These are phyloP conservation scores for Triplophysa bombifrons DNA, from an alignment of 2,797 vertebrate species.

Conservation along the genomic window DNA sequence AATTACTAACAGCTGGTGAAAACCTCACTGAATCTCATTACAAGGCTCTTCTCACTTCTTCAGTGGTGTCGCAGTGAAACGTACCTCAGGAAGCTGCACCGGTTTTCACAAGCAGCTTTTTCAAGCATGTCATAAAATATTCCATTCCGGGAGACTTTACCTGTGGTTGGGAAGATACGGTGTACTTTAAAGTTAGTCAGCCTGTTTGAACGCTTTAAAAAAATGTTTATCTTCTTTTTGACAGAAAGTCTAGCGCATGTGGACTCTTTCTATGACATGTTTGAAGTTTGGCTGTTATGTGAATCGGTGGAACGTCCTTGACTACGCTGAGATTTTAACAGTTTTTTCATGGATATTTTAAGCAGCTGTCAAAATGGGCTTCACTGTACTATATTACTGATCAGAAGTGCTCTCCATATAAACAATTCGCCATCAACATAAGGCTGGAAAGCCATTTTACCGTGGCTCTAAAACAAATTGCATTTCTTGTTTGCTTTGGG, in stretches of 20 bases:
- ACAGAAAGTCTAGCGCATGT: slow-evolving; percentile 22
- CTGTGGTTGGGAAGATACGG: slow-evolving; percentile 14
- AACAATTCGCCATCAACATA: slow-evolving; percentile 37
- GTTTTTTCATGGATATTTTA: slow-evolving; percentile 41
- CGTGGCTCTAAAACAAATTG: slow-evolving; percentile 23
- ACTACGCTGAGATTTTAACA: slow-evolving; percentile 29
- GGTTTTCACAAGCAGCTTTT: slow-evolving; percentile 26
- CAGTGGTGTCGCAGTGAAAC: slow-evolving; percentile 19
- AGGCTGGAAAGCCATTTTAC: slow-evolving; percentile 24
- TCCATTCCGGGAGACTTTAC: slow-evolving; percentile 32
- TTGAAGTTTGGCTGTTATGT: slow-evolving; percentile 46
- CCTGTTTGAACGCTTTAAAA: neutral
- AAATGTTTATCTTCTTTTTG: slow-evolving; percentile 7
- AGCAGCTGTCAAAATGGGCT: slow-evolving; percentile 36
- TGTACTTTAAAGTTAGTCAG: neutral
- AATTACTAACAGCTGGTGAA: slow-evolving; percentile 50
- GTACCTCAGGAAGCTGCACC: slow-evolving; percentile 20
- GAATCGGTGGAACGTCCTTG: slow-evolving; percentile 45
- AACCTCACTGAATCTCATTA: slow-evolving; percentile 51
- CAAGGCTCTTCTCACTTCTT: slow-evolving; percentile 34
- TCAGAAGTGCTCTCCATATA: slow-evolving; percentile 31
- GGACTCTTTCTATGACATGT: slow-evolving; percentile 25
- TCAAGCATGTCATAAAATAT: slow-evolving; percentile 31
- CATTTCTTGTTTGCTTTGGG: slow-evolving; percentile 10
- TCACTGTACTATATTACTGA: slow-evolving; percentile 5